A percentile compares a stretch with the other conserved stretches of the same genome.
Evolutionary conservation across 2,797 vertebrate species (phyloP).

Genomic region (Spondyliosoma cantharus): DNA sequence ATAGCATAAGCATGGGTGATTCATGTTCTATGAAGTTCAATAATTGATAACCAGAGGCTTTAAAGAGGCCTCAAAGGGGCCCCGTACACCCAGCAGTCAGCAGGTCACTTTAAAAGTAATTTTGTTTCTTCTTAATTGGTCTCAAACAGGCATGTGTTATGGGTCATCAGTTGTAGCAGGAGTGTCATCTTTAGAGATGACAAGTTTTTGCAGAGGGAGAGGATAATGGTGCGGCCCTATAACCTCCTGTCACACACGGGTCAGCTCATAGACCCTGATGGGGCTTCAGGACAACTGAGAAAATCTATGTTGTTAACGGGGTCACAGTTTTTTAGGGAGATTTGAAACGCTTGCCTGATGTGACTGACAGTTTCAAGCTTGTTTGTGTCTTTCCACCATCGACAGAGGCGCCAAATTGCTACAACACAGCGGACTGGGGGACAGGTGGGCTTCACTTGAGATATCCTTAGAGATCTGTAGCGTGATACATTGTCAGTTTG

Average conservation of each 20-base stretch:
- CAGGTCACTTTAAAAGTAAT: conserved; percentile 48
- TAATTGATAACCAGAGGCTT: conserved; percentile 25
- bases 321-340: conserved; percentile 52
- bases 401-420: conserved; percentile 32
- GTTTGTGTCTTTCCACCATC: conserved; percentile 46
- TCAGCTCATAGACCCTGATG: conserved; percentile 49
- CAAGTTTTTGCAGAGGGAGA: conserved; percentile 55
- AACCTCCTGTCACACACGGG: conserved; percentile 61
- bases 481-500: conserved; percentile 37
- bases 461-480: conserved; percentile 41
- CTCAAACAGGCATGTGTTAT: conserved; percentile 60
- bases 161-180: conserved; percentile 47
- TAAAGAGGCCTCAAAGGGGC: conserved; percentile 33
- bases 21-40: background rate
- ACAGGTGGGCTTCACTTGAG: conserved; percentile 35
- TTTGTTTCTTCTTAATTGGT: conserved; percentile 58
- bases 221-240: conserved; percentile 40
- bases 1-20: background rate
- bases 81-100: conserved; percentile 50
- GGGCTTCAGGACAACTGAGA: conserved; percentile 44
- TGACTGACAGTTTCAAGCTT: conserved; percentile 58
- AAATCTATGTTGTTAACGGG: conserved; percentile 46
- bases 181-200: conserved; percentile 57
- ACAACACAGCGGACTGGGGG: conserved; percentile 35
- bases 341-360: conserved; percentile 60